Evolutionary conservation across 2,113 vertebrate genomes (phyloP), one percentile per base, ranked within the genome.

Genomic region (Aphyosemion australe): DNA sequence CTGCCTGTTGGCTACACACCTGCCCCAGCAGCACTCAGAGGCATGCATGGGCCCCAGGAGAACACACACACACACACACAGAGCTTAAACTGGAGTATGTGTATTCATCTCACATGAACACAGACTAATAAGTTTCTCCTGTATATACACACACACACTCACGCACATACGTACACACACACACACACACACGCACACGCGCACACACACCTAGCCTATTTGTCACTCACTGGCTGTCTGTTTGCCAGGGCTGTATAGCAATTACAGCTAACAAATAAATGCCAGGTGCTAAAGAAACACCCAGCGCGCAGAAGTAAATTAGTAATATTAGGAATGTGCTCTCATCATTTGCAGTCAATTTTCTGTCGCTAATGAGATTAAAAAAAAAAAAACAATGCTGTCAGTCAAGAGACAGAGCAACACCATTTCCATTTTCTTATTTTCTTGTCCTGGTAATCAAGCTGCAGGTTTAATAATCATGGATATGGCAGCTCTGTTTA

Each of bases 301-400:
- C 69, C 61, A 70, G 58, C 8, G 1, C 34, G 58, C 81, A 66
- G 65, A 76, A 85, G 67, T 84, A 86, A 91, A 92, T 88, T 83
- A 87, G 79, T 63, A 89, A 87, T 87, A 89, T 91, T 88, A 89
- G 76, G 65, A 88, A 89, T 74, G 68, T 61, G 77, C 71, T 53
- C 90, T 91, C 82, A 84, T 93, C 88, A 87, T 90, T 90, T 88
- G 88, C 76, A 89, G 89, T 89, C 87, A 91, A 92, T 92, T 92
- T 90, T 78, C 84, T 85, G 78, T 69, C 39, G 59, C 83, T 92
- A 91, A 92, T 92, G 90, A 91, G 90, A 85, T 87, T 82, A 87
- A 74, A 81, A 87, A 91, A 81, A 87, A 91, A 87, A 72, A 82
- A 87, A 91, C 85, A 89, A 87, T 76, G 82, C 87, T 89, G 90